Base-by-base conservation (phyloP, 2,113 vertebrate genomes). In the Pseudolaguvia tuberculata region DNA sequence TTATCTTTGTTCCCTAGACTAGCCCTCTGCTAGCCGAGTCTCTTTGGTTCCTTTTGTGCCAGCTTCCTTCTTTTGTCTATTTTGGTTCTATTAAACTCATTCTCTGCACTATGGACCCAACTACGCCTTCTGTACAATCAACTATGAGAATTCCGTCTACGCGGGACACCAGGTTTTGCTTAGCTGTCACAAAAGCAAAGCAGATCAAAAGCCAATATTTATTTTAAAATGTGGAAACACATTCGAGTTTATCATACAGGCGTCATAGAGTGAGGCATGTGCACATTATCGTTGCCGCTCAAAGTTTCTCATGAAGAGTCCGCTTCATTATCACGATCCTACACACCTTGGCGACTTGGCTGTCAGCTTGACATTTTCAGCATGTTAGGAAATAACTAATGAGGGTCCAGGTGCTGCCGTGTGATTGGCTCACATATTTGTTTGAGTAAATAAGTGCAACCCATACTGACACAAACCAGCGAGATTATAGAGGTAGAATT, bases 371-470 rank as follows among this genome's bases (percentile, higher is more conserved):
- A 79, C 77, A 75, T 83, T 79, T 68, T 47, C 63, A 45, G 48
- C 68, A 70, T 77, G 57, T 29, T 25, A 71, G 76, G 63, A 74
- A 67, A 20, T 13, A 18, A 72, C 74, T 80, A 80, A 84, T 79
- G 81, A 84, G 75, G 75, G 50, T 23, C 53, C 83, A 85, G 84
- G 81, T 86, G 81, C 81, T 80, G 73, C 56, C 42, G 39, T 69
- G 59, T 70, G 78, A 85, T 84, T 85, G 80, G 79, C 65, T 31
- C 45, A 10, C 15, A 11, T 25, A 14, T 66, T 42, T 10, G 77
- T 73, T 39, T 17, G 55, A 42, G 52, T 31, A 59, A 80, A 6
- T 35, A 35, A 35, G 31, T 35, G 6, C 31, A 6, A 35, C 3
- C 31, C 31, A 35, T 35, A 4, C 31, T 6, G 31, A 6, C 31